Evolutionary conservation across 1,140 invertebrate genomes (phyloP).

Genomic region (Heliconius congener): DNA sequence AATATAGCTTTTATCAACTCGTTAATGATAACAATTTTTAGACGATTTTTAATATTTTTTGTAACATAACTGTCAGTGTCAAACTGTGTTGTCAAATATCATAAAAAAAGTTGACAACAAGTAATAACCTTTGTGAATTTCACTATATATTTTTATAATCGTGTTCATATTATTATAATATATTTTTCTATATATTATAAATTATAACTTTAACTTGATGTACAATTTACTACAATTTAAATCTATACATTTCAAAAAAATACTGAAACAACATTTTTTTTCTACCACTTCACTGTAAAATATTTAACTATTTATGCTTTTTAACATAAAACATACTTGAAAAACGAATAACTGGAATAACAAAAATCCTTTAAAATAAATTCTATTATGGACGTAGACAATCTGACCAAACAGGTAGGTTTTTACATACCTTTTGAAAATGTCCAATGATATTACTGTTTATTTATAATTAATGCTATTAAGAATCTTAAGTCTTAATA

Average conservation of each 20-base stretch:
- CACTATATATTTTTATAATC: too few relatives aligned
- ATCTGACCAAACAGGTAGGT: slow-evolving; percentile 63
- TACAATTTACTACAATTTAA: neutral
- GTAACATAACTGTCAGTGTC: neutral
- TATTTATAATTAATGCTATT: neutral
- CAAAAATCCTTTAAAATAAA: neutral
- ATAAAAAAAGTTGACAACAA: neutral
- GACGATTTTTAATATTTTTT: too few relatives aligned
- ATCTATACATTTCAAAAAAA: neutral
- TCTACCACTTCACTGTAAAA: neutral
- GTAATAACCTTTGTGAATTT: neutral
- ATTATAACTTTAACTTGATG: neutral
- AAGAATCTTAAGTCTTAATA: too few relatives aligned
- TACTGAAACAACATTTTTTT: neutral
- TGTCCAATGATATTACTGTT: neutral
- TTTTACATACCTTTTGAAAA: neutral
- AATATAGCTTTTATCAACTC: too few relatives aligned
- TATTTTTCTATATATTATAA: neutral
- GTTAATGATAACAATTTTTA: too few relatives aligned
- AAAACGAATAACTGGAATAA: too few relatives aligned
- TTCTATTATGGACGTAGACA: slow-evolving; percentile 53
- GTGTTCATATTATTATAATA: neutral
- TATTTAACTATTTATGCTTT: neutral
- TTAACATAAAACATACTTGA: neutral
- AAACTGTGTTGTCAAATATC: neutral